These are phyloP conservation scores for Osmerus eperlanus DNA, from an alignment of 2,113 vertebrate species.

Conservation along the genomic window DNA sequence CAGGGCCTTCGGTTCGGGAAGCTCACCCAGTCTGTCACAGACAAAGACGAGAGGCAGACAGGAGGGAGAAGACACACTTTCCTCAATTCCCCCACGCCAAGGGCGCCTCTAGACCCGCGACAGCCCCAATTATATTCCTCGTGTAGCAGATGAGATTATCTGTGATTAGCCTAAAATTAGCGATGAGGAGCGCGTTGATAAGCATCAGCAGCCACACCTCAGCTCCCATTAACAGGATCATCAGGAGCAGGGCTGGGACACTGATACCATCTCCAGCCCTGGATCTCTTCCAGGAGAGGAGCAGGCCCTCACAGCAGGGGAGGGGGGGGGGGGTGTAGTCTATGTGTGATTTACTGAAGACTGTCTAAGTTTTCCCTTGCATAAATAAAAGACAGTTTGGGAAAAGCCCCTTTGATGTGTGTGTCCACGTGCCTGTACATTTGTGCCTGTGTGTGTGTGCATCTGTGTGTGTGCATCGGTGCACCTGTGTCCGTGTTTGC, in stretches of 20 bases:
- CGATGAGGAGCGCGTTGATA: slow-evolving; percentile 22
- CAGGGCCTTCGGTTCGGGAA: not conserved
- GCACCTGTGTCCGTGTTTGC: too few species aligned
- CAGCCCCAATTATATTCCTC: slow-evolving; percentile 50
- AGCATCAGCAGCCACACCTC: slow-evolving; percentile 7
- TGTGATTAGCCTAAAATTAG: slow-evolving; percentile 57
- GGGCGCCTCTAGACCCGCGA: slow-evolving; percentile 43
- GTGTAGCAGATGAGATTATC: slow-evolving; percentile 52
- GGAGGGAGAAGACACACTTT: not conserved
- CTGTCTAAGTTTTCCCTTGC: not conserved
- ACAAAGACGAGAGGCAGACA: not conserved
- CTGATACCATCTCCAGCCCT: slow-evolving; percentile 17
- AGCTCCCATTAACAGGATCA: slow-evolving; percentile 15
- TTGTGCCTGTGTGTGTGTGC: not conserved
- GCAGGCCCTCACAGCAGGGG: not conserved
- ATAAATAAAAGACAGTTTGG: not conserved
- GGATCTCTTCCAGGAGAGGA: slow-evolving; percentile 18
- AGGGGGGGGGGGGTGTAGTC: not conserved
- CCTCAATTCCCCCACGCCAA: not conserved
- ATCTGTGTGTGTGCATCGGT: too few species aligned
- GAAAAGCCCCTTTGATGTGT: not conserved
- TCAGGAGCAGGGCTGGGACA: slow-evolving; percentile 1
- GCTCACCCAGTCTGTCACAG: not conserved
- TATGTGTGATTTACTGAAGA: not conserved
- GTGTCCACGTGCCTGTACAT: not conserved